A percentile compares a stretch with the other conserved stretches of the same genome.
phyloP scores from a whole-genome alignment of 2,888 invertebrate genomes.

The Oeneis ivallda region DNA sequence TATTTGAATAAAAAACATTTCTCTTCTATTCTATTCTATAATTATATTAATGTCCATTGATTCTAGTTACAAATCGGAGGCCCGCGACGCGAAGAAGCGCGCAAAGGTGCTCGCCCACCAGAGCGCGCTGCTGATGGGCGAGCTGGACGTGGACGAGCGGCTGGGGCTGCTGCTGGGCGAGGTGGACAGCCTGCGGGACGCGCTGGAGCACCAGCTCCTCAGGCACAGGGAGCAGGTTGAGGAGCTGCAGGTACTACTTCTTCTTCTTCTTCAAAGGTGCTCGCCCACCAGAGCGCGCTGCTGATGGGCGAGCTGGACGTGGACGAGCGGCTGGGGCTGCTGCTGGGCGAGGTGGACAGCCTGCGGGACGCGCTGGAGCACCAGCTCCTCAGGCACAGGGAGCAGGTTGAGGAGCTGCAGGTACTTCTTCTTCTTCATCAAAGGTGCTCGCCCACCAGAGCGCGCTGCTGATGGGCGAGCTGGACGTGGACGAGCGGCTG shows the following conservation, averaged over 20 bases:
- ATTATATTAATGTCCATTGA: too few relatives aligned
- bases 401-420: constrained; percentile 83
- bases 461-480: constrained; percentile 83
- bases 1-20: too few relatives aligned
- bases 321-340: constrained; percentile 76
- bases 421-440: constrained; percentile 60
- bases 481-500: constrained; percentile 79
- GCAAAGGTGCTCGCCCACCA: constrained; percentile 35
- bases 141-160: constrained; percentile 77
- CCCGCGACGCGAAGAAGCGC: constrained; percentile 83
- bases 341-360: constrained; percentile 84
- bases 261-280: constrained; percentile 67
- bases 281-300: constrained; percentile 86
- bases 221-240: constrained; percentile 81
- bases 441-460: constrained; percentile 85
- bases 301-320: constrained; percentile 82
- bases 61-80: constrained; percentile 75
- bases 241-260: constrained; percentile 80
- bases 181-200: constrained; percentile 83
- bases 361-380: constrained; percentile 83
- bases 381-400: constrained; percentile 78
- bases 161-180: constrained; percentile 81
- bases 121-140: constrained; percentile 81
- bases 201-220: constrained; percentile 83
- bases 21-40: too few relatives aligned